Evolutionary conservation across 2,888 invertebrate species (phyloP), one percentile per base, ranked within the genome.

Genomic region (Sinotaia quadrata): DNA sequence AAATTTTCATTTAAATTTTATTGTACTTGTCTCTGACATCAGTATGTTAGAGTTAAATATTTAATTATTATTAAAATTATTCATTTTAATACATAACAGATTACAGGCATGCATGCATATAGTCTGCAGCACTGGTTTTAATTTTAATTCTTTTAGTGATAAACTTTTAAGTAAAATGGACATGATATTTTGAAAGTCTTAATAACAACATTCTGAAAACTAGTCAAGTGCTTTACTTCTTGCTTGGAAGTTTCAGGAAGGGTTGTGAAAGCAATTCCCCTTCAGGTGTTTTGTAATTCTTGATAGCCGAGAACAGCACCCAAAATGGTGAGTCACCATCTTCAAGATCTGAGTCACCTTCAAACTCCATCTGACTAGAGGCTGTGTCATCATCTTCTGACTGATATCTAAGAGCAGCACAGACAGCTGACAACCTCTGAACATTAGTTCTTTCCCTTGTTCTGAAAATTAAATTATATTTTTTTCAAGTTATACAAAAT

Each of bases 221-320:
- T n/a, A n/a, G n/a, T n/a, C n/a, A n/a, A n/a, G n/a, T n/a, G n/a
- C n/a, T n/a, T n/a, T 67, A 88, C 89, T 87, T 87, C 83, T 85
- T 87, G 8, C 95, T 95, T 0, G 98, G 98, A 68, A 99, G 90
- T 83, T 95, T 94, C 92, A 95, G 93, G 89, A 98, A 95, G 0
- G 97, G 95, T 84, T 97, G 96, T 33, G 95, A 93, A 84, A 97
- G 90, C n/a, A 92, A 91, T 2, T 92, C 91, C n/a, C 95, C 96
- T 90, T 78, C 76, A 12, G 80, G 70, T 31, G 81, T 79, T 29
- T 78, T 84, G 75, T 84, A 86, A 68, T 85, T 87, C 51, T 88
- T 93, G 27, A 98, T 92, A 54, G 93, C 92, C 85, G 96, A 95
- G 81, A 95, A 94, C 0, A 98, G 89, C 75, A 94, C 93, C 97